phyloP scores from a whole-genome alignment of 2,888 invertebrate species.

The Schizotus pectinicornis region DNA sequence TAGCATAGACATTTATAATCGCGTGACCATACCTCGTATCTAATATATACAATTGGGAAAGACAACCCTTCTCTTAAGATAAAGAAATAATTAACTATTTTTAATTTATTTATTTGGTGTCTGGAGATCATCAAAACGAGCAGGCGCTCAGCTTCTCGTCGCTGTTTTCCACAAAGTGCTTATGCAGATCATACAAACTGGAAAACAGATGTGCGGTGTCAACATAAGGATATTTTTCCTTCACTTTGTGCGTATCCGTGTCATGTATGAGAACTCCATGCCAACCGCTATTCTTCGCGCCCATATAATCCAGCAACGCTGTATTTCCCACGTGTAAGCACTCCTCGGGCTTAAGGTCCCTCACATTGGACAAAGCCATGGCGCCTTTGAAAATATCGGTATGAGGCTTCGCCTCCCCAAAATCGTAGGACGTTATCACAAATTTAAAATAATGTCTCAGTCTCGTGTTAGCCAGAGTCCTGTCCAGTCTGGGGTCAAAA shows the following conservation, averaged over 20 bases:
- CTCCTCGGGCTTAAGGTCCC: constrained; percentile 63
- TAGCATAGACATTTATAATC: too few species aligned
- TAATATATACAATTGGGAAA: too few species aligned
- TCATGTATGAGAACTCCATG: constrained; percentile 65
- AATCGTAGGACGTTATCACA: constrained; percentile 78
- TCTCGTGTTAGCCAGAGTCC: constrained; percentile 69
- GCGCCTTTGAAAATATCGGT: constrained; percentile 73
- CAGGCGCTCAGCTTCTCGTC: constrained; percentile 38
- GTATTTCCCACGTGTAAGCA: constrained; percentile 87
- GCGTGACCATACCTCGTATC: too few species aligned
- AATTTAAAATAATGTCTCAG: constrained; percentile 80
- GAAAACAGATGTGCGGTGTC: constrained; percentile 57
- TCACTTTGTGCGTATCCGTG: constrained; percentile 50
- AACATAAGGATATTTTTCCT: constrained; percentile 57
- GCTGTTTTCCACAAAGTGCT: constrained; percentile 46
- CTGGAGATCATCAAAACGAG: constrained; percentile 6
- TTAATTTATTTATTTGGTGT: background rate
- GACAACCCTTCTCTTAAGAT: too few species aligned
- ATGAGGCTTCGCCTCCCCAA: constrained; percentile 78
- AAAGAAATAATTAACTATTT: too few species aligned
- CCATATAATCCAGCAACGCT: constrained; percentile 75
- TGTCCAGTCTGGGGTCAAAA: constrained; percentile 81
- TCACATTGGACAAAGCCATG: constrained; percentile 59
- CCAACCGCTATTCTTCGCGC: constrained; percentile 79
- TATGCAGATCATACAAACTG: constrained; percentile 62